These are phyloP conservation scores for Cerastis leucographa DNA, from an alignment of 2,888 invertebrate species.

Conservation along the genomic window DNA sequence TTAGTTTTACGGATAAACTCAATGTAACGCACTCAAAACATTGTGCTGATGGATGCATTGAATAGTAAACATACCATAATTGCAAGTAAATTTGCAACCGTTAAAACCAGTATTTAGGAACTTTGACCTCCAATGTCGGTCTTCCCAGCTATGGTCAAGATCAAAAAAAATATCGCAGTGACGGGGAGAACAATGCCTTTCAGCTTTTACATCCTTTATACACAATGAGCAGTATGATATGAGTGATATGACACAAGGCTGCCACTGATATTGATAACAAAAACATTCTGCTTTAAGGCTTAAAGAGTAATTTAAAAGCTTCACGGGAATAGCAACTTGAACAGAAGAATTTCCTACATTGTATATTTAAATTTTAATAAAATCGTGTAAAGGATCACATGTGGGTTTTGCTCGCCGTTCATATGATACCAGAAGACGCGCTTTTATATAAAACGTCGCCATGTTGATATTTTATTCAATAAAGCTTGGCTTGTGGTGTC, in stretches of 20 bases:
- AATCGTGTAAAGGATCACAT: conserved; percentile 23
- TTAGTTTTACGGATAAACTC: too few relatives aligned
- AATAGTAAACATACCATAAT: too few relatives aligned
- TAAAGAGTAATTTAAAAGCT: neutral
- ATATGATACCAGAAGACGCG: conserved; percentile 15
- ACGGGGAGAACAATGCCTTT: too few relatives aligned
- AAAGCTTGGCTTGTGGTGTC: conserved; percentile 12
- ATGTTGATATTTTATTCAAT: conserved; percentile 47
- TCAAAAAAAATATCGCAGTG: too few relatives aligned
- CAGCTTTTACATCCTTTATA: too few relatives aligned
- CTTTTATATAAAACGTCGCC: conserved; percentile 26
- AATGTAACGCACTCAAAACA: too few relatives aligned
- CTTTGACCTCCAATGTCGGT: too few relatives aligned
- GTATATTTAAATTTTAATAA: conserved; percentile 51
- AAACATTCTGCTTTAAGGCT: neutral
- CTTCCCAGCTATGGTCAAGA: too few relatives aligned
- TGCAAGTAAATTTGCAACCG: too few relatives aligned
- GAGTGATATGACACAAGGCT: neutral
- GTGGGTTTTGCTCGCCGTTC: conserved; percentile 12
- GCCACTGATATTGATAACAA: neutral
- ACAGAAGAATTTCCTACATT: neutral
- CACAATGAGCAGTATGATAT: too few relatives aligned
- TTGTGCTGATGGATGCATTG: too few relatives aligned
- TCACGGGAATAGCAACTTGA: neutral
- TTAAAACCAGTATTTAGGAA: too few relatives aligned